These are phyloP conservation scores for Diaperis boleti DNA, from an alignment of 2,888 invertebrate species.

Conservation along the genomic window DNA sequence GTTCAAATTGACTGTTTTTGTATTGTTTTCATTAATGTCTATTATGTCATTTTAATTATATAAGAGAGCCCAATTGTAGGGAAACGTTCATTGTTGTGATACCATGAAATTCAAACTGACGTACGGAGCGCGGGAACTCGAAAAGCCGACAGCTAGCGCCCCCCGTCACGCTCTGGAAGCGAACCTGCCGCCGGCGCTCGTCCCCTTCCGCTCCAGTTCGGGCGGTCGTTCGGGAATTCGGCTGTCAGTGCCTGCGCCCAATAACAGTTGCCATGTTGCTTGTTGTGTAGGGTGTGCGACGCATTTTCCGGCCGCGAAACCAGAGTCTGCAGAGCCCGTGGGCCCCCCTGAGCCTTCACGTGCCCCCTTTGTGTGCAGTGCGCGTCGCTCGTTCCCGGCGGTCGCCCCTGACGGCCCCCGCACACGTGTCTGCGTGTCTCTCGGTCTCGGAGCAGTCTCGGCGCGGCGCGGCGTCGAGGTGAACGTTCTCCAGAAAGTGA, in stretches of 20 bases:
- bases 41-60: too few species aligned
- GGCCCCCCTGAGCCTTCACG: background rate
- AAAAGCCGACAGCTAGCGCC: constrained; percentile 22
- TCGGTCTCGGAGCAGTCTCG: too few species aligned
- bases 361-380: background rate
- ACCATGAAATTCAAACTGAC: too few species aligned
- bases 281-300: constrained; percentile 56
- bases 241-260: constrained; percentile 56
- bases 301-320: constrained; percentile 41
- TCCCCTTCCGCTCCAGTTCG: background rate
- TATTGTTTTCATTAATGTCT: too few species aligned
- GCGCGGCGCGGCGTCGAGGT: constrained; percentile 13
- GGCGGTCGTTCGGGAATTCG: constrained; percentile 38
- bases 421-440: constrained; percentile 38
- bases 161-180: background rate
- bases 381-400: background rate
- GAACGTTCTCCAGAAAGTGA: constrained; percentile 33
- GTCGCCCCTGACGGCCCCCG: background rate
- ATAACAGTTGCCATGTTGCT: constrained; percentile 64
- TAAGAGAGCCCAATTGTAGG: too few species aligned
- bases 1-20: too few species aligned
- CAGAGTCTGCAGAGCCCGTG: background rate
- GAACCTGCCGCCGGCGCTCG: constrained; percentile 8
- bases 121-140: too few species aligned
- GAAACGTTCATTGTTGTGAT: too few species aligned